A percentile compares a stretch with the other conserved stretches of the same genome.
These are phyloP conservation scores for Palythoa caribaeorum DNA, from an alignment of 92 coral and sea anemone genomes.

Conservation along the genomic window DNA sequence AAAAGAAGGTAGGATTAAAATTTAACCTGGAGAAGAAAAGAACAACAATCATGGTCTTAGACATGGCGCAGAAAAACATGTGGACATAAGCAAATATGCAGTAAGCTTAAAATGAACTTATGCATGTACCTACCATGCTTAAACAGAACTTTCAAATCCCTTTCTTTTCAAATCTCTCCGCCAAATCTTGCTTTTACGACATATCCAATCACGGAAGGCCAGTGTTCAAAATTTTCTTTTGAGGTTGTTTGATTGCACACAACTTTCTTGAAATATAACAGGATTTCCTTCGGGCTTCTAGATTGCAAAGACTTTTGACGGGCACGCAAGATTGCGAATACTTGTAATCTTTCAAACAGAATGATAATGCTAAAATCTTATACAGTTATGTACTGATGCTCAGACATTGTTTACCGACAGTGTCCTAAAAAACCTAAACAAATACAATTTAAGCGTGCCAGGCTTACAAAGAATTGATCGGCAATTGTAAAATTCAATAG, in stretches of 20 bases:
- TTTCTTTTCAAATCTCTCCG: neutral
- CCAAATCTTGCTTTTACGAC: neutral
- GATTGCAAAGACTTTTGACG: constrained; percentile 5
- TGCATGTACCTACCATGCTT: neutral
- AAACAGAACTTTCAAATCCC: neutral
- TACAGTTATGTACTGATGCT: constrained; percentile 9
- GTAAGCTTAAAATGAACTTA: neutral
- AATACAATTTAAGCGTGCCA: constrained; percentile 14
- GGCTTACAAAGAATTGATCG: neutral
- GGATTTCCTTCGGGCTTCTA: neutral
- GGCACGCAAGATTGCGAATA: neutral
- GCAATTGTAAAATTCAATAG: neutral
- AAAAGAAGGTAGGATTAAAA: neutral
- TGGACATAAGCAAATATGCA: neutral
- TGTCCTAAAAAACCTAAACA: neutral
- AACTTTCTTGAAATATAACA: neutral
- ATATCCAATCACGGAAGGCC: constrained; percentile 19
- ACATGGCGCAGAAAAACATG: too few species aligned
- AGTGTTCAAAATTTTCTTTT: neutral
- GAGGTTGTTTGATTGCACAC: neutral
- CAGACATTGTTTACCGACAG: neutral
- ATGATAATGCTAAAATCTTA: constrained; percentile 11
- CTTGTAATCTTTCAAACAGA: constrained; percentile 4
- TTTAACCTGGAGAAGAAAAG: neutral
- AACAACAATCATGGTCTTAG: too few species aligned